phyloP scores from a whole-genome alignment of 2,113 vertebrate species.

The Sorex araneus region DNA sequence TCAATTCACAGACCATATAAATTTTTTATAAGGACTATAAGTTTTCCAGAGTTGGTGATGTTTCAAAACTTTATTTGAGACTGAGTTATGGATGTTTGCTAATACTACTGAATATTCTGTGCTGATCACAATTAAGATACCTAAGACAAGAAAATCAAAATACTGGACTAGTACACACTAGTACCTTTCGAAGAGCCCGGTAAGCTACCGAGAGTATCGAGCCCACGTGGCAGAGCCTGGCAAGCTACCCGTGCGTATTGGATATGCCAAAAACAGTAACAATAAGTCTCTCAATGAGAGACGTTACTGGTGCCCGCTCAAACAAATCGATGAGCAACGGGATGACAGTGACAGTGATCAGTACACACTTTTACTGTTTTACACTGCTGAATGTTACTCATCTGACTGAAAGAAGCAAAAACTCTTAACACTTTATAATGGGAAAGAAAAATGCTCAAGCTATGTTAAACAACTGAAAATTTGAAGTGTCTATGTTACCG shows the following conservation, averaged over 20 bases:
- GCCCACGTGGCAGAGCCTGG: too few species aligned
- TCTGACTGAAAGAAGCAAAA: background rate
- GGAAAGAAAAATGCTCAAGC: background rate
- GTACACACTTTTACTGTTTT: background rate
- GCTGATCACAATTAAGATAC: background rate
- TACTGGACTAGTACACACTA: background rate
- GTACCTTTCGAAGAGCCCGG: too few species aligned
- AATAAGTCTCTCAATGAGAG: too few species aligned
- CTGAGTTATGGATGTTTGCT: background rate
- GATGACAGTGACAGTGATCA: too few species aligned
- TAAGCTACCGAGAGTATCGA: too few species aligned
- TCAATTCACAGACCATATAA: background rate
- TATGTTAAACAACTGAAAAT: slow-evolving; percentile 15
- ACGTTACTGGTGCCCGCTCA: too few species aligned
- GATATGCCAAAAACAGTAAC: too few species aligned
- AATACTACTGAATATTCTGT: background rate
- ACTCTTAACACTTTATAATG: background rate
- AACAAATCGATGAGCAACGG: too few species aligned
- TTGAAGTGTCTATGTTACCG: background rate
- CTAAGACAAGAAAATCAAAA: background rate
- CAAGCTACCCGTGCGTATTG: too few species aligned
- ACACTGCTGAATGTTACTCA: background rate
- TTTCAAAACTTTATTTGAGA: slow-evolving; percentile 40
- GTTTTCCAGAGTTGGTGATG: slow-evolving; percentile 1
- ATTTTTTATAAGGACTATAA: background rate